Percentiles rank a stretch among this genome's conserved stretches.
Conservation (phyloP, 2,888 invertebrate species). For the Helicoverpa assulta region DNA sequence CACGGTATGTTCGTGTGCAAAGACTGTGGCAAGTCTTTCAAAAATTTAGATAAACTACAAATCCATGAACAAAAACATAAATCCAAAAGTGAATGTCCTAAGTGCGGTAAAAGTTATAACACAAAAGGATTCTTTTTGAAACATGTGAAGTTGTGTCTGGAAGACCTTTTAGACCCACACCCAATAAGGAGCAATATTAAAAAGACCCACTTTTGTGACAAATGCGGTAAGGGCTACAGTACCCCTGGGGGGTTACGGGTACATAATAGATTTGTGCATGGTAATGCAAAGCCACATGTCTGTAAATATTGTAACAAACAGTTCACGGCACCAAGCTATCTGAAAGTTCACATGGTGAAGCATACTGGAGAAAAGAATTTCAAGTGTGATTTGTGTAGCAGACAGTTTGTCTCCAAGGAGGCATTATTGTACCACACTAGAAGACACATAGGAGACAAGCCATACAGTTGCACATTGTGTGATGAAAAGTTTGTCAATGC, state of each 20-base stretch:
- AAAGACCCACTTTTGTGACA: conserved; percentile 75
- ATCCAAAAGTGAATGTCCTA: conserved; percentile 78
- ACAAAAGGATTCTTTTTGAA: conserved; percentile 80
- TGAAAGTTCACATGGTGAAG: conserved; percentile 82
- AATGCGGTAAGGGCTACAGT: conserved; percentile 83
- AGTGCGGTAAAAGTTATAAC: conserved; percentile 81
- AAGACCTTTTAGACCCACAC: conserved; percentile 79
- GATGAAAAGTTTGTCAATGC: conserved; percentile 84
- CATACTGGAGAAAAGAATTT: conserved; percentile 86
- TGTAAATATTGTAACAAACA: conserved; percentile 81
- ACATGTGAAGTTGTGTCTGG: conserved; percentile 81
- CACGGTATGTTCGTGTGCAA: conserved; percentile 78
- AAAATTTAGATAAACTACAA: conserved; percentile 74
- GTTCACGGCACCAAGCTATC: conserved; percentile 85
- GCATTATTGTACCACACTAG: conserved; percentile 84
- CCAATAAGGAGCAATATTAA: conserved; percentile 77
- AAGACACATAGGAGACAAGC: conserved; percentile 85
- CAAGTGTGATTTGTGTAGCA: conserved; percentile 78
- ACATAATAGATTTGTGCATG: conserved; percentile 82
- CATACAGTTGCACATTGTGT: conserved; percentile 81
- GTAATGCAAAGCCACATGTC: conserved; percentile 80
- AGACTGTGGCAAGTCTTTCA: conserved; percentile 80
- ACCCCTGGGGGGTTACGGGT: conserved; percentile 82
- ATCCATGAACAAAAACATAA: conserved; percentile 80
- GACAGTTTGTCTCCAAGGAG: conserved; percentile 84